These are phyloP conservation scores for Cetonia aurata DNA, from an alignment of 2,888 invertebrate genomes.

Conservation along the genomic window DNA sequence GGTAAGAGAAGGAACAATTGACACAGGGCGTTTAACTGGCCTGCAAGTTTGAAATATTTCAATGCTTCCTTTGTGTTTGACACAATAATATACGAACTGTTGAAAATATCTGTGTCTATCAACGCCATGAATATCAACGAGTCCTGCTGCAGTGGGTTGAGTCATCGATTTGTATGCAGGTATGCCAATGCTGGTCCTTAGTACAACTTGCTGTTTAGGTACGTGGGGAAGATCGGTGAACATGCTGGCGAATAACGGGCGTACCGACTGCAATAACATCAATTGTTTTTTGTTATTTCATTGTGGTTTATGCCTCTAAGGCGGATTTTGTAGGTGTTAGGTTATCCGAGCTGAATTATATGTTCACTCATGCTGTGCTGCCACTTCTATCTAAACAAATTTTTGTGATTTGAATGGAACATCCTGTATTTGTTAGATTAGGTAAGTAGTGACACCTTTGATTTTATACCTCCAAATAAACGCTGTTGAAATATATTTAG, in stretches of 20 bases:
- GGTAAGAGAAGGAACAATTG: not conserved
- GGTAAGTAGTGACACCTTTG: too few species aligned
- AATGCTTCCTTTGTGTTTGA: not conserved
- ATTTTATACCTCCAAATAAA: too few species aligned
- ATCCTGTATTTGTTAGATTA: too few species aligned
- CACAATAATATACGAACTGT: constrained; percentile 43
- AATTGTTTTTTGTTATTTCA: too few species aligned
- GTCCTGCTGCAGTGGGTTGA: not conserved
- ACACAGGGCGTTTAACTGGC: not conserved
- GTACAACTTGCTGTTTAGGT: constrained; percentile 68
- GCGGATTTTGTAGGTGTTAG: not conserved
- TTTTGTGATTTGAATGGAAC: too few species aligned
- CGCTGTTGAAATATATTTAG: too few species aligned
- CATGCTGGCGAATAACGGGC: constrained; percentile 72
- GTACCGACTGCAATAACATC: constrained; percentile 65
- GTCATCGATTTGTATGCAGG: not conserved
- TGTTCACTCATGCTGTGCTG: too few species aligned
- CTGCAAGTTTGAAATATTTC: not conserved
- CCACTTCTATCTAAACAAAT: too few species aligned
- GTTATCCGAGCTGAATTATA: too few species aligned
- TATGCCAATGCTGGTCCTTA: constrained; percentile 60
- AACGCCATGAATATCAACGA: constrained; percentile 48
- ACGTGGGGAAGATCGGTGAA: constrained; percentile 70
- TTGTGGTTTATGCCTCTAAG: not conserved
- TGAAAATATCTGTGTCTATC: constrained; percentile 53